Conservation (phyloP, 1,140 invertebrate genomes). For the Eufriesea mexicana region DNA sequence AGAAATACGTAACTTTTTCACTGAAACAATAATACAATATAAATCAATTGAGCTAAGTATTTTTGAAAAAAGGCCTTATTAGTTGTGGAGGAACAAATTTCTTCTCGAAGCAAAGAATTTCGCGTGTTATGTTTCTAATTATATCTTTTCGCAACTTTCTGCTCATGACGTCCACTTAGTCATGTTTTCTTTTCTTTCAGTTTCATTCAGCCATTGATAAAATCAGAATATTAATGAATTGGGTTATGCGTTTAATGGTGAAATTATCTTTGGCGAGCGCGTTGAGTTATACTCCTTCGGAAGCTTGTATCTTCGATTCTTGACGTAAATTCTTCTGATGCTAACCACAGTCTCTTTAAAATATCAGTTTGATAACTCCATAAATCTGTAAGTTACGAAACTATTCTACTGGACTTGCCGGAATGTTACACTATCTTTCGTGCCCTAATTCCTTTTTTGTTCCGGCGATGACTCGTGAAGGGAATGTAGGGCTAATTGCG, state of each 20-base stretch:
- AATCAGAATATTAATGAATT: slow-evolving; percentile 20
- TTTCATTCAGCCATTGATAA: slow-evolving; percentile 22
- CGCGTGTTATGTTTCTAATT: slow-evolving; percentile 10
- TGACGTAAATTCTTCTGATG: background rate
- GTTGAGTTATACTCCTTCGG: background rate
- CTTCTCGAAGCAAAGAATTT: background rate
- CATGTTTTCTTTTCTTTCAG: slow-evolving; percentile 8
- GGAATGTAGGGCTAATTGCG: no score
- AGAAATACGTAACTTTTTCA: background rate
- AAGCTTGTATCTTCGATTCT: background rate
- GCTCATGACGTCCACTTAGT: slow-evolving; percentile 15
- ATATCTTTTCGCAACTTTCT: slow-evolving; percentile 16
- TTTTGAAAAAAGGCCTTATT: background rate
- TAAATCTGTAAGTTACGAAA: no score
- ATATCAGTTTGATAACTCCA: no score
- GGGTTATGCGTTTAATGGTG: background rate
- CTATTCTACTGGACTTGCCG: no score
- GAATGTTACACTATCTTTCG: no score
- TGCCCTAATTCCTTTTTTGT: no score
- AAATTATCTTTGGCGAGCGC: background rate
- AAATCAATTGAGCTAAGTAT: background rate
- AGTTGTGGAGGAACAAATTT: background rate
- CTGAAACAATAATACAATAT: background rate
- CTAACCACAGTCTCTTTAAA: no score
- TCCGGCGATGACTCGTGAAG: no score